Evolutionary conservation across 2,888 invertebrate species (phyloP).

Genomic region (Rhodophaea formosa): DNA sequence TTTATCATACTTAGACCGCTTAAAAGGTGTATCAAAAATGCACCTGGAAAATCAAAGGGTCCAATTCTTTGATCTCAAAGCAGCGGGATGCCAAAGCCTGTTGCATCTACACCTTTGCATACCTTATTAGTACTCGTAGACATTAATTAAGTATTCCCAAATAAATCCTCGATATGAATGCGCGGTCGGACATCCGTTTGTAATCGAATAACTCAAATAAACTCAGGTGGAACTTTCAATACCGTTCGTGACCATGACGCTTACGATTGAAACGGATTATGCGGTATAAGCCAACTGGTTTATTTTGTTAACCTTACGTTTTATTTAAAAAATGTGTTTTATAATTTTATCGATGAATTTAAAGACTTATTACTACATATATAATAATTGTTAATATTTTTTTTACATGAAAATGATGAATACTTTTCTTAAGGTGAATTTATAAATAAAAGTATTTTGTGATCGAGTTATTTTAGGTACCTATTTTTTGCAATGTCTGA

Average conservation of each 20-base stretch:
- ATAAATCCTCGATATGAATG: constrained; percentile 45
- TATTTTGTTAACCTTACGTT: too few relatives aligned
- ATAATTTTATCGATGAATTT: too few relatives aligned
- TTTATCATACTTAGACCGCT: too few relatives aligned
- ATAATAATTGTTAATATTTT: too few relatives aligned
- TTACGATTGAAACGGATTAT: constrained; percentile 59
- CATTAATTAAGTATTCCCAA: constrained; percentile 30
- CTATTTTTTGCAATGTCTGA: too few relatives aligned
- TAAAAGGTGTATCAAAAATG: too few relatives aligned
- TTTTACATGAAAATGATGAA: too few relatives aligned
- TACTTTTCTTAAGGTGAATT: too few relatives aligned
- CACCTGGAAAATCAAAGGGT: neutral
- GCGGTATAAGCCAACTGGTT: constrained; percentile 27
- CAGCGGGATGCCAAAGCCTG: neutral
- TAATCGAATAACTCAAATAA: constrained; percentile 72
- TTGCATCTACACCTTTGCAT: neutral
- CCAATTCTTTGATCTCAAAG: neutral
- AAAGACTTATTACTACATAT: too few relatives aligned
- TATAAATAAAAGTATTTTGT: too few relatives aligned
- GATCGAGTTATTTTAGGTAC: too few relatives aligned
- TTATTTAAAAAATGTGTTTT: too few relatives aligned
- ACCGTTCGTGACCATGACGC: constrained; percentile 74
- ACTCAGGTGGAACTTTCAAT: constrained; percentile 75
- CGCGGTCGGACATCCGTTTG: constrained; percentile 50
- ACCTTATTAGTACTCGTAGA: constrained; percentile 3